Conservation (phyloP, 1,140 invertebrate genomes). For the Ganaspis sp. region DNA sequence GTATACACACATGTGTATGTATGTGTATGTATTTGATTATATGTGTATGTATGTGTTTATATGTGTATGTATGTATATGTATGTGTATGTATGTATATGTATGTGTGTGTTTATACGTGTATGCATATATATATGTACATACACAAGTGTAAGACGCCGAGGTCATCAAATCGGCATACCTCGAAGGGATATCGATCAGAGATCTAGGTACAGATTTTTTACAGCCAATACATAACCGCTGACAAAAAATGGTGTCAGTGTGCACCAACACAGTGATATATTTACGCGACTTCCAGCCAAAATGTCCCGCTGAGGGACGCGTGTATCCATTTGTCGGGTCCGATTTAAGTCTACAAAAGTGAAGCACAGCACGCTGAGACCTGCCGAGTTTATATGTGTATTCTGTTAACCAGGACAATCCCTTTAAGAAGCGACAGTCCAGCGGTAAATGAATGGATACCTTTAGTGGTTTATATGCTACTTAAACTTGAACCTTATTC, state of each 20-base stretch:
- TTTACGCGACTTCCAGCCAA: slow-evolving; percentile 1
- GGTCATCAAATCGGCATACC: background rate
- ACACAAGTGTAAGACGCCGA: background rate
- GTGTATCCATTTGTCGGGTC: slow-evolving; percentile 1
- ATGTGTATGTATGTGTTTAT: too few relatives aligned
- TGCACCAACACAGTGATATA: background rate
- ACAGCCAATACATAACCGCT: background rate
- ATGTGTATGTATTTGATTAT: too few relatives aligned
- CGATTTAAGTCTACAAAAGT: slow-evolving; percentile 5
- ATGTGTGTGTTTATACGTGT: too few relatives aligned
- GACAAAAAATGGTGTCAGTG: background rate
- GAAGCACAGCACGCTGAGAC: background rate
- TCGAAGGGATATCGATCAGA: slow-evolving; percentile 14
- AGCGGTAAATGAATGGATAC: background rate
- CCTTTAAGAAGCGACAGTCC: background rate
- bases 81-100: too few relatives aligned
- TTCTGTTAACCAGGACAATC: background rate
- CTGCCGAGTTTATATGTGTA: background rate
- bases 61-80: too few relatives aligned
- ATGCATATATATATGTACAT: too few relatives aligned
- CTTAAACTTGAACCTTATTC: background rate
- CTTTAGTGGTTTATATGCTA: slow-evolving; percentile 13
- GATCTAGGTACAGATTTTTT: slow-evolving; percentile 5
- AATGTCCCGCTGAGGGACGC: background rate
- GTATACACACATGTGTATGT: too few relatives aligned